A percentile compares a stretch with the other conserved stretches of the same genome.
These are phyloP conservation scores for Amiota minor DNA, from an alignment of 2,888 invertebrate species.

Conservation along the genomic window DNA sequence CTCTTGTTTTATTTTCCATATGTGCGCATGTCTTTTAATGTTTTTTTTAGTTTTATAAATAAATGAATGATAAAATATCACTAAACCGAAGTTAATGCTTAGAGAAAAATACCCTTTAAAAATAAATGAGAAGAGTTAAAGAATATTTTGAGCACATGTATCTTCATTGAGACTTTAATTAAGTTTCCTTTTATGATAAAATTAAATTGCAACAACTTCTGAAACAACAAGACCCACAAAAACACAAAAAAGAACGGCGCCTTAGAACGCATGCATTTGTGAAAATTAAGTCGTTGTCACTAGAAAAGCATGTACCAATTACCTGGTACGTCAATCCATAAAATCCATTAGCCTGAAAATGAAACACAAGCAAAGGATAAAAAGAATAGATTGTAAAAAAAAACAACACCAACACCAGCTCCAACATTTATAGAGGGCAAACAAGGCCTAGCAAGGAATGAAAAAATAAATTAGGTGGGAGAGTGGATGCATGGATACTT, in stretches of 20 bases:
- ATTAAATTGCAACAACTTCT: too few species aligned
- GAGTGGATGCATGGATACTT: too few species aligned
- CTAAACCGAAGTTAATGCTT: too few species aligned
- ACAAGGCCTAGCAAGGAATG: conserved; percentile 2
- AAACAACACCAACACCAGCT: not conserved
- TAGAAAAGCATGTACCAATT: conserved; percentile 53
- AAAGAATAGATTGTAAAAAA: not conserved
- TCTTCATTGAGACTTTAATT: too few species aligned
- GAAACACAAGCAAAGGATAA: not conserved
- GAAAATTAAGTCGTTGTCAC: conserved; percentile 40
- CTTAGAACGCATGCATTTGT: conserved; percentile 27
- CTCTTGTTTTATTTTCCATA: too few species aligned
- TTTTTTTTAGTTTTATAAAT: too few species aligned
- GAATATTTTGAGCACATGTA: too few species aligned
- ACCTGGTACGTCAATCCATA: conserved; percentile 63
- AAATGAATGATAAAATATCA: too few species aligned
- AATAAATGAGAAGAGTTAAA: too few species aligned
- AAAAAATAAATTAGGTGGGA: not conserved
- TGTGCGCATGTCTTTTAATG: too few species aligned
- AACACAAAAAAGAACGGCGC: not conserved
- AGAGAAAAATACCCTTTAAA: too few species aligned
- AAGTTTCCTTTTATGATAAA: not conserved
- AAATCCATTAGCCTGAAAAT: conserved; percentile 59
- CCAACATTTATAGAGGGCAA: not conserved
- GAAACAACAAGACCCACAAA: not conserved